A percentile compares a stretch with the other conserved stretches of the same genome.
Conservation (phyloP, 2,113 vertebrate genomes). For the Ammodytes dubius region DNA sequence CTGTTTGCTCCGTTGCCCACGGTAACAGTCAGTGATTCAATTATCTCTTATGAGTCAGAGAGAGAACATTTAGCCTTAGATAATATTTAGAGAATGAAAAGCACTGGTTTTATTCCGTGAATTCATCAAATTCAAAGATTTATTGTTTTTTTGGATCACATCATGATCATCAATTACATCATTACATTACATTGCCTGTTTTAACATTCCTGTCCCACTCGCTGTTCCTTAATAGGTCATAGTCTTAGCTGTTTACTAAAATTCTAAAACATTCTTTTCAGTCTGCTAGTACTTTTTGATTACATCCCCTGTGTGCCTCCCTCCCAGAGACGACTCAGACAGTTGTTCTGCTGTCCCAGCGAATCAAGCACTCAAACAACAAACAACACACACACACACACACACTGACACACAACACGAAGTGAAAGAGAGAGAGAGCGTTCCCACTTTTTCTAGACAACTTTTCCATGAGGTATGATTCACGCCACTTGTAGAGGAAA, state of each 20-base stretch:
- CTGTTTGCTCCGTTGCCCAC: slow-evolving; percentile 61
- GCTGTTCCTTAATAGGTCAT: background rate
- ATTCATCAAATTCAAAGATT: background rate
- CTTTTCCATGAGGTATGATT: slow-evolving; percentile 59
- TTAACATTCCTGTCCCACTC: background rate
- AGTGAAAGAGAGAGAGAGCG: background rate
- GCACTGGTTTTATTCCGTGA: background rate
- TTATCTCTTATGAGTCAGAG: slow-evolving; percentile 49
- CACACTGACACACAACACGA: background rate
- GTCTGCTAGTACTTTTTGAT: slow-evolving; percentile 32
- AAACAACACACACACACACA: slow-evolving; percentile 3
- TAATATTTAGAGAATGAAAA: slow-evolving; percentile 39
- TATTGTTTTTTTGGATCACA: background rate
- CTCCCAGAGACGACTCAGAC: background rate
- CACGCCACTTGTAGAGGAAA: slow-evolving; percentile 15
- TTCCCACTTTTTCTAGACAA: background rate
- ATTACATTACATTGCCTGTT: background rate
- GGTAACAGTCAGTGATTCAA: slow-evolving; percentile 56
- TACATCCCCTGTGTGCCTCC: slow-evolving; percentile 2
- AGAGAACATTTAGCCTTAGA: slow-evolving; percentile 36
- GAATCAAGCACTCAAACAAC: slow-evolving; percentile 10
- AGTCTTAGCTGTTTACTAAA: slow-evolving; percentile 6
- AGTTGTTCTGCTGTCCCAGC: slow-evolving; percentile 27
- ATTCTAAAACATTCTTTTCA: background rate
- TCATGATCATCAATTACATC: background rate